A percentile compares a stretch with the other conserved stretches of the same genome.
These are phyloP conservation scores for Turritopsis rubra DNA, from an alignment of 30 jellyfish, hydroid and myxozoan genomes.

Conservation along the genomic window DNA sequence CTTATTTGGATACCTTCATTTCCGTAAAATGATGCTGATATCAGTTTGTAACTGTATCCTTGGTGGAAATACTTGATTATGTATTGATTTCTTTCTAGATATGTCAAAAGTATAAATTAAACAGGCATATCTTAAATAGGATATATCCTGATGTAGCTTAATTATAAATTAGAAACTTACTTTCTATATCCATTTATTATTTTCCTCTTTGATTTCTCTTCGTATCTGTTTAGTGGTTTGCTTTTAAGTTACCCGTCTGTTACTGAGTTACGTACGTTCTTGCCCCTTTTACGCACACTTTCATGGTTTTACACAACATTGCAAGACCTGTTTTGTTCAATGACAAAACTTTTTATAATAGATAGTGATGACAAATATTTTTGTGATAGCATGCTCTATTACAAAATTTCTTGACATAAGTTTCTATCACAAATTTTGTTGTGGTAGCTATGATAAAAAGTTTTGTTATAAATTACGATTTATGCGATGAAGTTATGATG, in stretches of 20 bases:
- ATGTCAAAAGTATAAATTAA: not conserved
- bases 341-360: not conserved
- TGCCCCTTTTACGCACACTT: not conserved
- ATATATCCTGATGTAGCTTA: not conserved
- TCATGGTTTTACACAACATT: not conserved
- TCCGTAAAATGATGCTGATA: not conserved
- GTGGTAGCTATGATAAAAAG: not conserved
- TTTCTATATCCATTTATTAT: not conserved
- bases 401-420: not conserved
- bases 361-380: not conserved
- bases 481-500: not conserved
- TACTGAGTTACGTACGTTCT: not conserved
- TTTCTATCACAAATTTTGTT: not conserved
- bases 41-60: not conserved
- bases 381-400: not conserved
- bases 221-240: not conserved
- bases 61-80: not conserved
- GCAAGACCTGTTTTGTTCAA: not conserved
- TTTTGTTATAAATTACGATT: not conserved
- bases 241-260: not conserved
- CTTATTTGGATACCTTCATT: not conserved
- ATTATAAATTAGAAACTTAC: not conserved
- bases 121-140: not conserved
- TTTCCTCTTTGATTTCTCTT: not conserved
- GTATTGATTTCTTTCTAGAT: not conserved